phyloP scores from a whole-genome alignment of 2,797 vertebrate genomes.

The Somateria mollissima region DNA sequence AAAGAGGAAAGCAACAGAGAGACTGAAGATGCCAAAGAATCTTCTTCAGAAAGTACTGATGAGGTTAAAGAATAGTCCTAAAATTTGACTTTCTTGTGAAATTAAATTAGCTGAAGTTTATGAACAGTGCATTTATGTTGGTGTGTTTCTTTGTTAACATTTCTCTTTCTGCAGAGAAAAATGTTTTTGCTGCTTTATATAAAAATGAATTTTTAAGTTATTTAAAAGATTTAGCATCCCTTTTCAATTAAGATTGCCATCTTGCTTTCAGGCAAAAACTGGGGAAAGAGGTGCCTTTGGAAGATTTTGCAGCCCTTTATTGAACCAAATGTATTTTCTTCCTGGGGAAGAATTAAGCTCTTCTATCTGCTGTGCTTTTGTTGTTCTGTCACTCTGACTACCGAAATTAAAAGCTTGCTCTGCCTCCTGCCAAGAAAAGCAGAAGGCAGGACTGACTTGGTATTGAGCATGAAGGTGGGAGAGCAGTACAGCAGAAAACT shows the following conservation, averaged over 20 bases:
- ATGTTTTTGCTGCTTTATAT: slow-evolving; percentile 84
- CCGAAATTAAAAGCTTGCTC: slow-evolving; percentile 54
- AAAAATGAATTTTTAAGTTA: slow-evolving; percentile 82
- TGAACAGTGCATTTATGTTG: slow-evolving; percentile 69
- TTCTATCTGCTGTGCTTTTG: slow-evolving; percentile 59
- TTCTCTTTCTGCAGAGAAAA: slow-evolving; percentile 80
- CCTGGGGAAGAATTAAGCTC: slow-evolving; percentile 70
- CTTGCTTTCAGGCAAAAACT: slow-evolving; percentile 75
- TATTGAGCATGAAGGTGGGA: slow-evolving; percentile 46
- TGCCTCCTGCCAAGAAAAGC: slow-evolving; percentile 58
- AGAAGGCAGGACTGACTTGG: slow-evolving; percentile 34
- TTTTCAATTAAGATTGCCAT: slow-evolving; percentile 82
- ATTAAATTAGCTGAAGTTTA: slow-evolving; percentile 67
- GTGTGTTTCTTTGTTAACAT: slow-evolving; percentile 75
- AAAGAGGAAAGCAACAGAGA: slow-evolving; percentile 76
- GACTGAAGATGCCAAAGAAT: slow-evolving; percentile 85
- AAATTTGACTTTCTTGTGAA: slow-evolving; percentile 61
- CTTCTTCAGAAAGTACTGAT: slow-evolving; percentile 68
- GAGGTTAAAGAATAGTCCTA: slow-evolving; percentile 65
- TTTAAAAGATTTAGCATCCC: slow-evolving; percentile 79
- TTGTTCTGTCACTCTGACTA: slow-evolving; percentile 61
- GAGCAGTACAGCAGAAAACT: slow-evolving; percentile 32
- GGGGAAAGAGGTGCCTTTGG: slow-evolving; percentile 57
- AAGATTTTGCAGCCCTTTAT: slow-evolving; percentile 51
- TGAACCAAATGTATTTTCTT: slow-evolving; percentile 66